phyloP scores from a whole-genome alignment of 2,888 invertebrate species.

The Rhaphigaster nebulosa region DNA sequence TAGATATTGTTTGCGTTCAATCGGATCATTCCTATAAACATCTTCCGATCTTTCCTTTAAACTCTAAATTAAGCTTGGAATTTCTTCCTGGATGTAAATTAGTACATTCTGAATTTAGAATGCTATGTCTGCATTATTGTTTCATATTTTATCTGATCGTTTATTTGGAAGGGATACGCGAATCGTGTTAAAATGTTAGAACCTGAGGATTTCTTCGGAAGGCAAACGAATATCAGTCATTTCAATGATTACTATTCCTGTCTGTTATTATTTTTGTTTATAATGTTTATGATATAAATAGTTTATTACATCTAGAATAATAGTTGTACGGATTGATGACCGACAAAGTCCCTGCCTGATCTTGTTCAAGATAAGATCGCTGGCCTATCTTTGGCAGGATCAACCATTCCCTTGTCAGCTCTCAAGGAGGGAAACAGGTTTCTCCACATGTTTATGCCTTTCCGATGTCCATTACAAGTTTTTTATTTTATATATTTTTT shows the following conservation, averaged over 20 bases:
- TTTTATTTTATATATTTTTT: not conserved
- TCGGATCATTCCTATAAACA: not conserved
- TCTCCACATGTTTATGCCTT: conserved; percentile 13
- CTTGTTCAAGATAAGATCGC: not conserved
- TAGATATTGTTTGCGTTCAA: not conserved
- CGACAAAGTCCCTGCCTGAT: not conserved
- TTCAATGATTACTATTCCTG: not conserved
- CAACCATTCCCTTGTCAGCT: conserved; percentile 18
- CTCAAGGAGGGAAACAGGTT: not conserved
- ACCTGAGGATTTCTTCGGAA: not conserved
- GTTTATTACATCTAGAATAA: not conserved
- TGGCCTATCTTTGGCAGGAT: conserved; percentile 4
- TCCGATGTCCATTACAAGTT: not conserved
- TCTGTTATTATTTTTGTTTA: not conserved
- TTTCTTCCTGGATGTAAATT: not conserved
- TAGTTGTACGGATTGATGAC: not conserved
- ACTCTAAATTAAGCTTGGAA: not conserved
- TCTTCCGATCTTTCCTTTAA: not conserved
- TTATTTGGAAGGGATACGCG: too few species aligned
- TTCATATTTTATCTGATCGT: too few species aligned
- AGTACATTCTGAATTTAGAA: not conserved
- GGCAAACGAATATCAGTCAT: not conserved
- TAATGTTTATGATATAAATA: not conserved
- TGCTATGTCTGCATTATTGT: not conserved
- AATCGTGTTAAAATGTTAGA: too few species aligned